Base-by-base conservation (phyloP, 2,888 invertebrate species). In the Eremobia ochroleuca region DNA sequence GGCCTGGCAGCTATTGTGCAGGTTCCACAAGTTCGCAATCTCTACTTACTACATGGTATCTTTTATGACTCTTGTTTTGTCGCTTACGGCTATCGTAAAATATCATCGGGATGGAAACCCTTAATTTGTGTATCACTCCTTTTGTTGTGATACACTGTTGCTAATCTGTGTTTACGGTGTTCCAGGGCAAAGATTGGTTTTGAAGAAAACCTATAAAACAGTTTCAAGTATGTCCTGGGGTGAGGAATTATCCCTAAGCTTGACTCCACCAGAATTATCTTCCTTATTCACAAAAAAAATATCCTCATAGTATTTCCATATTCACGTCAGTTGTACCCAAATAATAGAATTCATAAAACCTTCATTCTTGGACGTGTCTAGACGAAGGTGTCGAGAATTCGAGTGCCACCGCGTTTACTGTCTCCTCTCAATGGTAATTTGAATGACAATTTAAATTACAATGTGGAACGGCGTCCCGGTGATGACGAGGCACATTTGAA, bases 401-500 rank as follows among this genome's bases (percentile, higher is more conserved):
- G 91, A 95, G 89, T 96, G 96, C 96, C 96, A 96, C 96, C 91
- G 96, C 90, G 92, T 92, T 94, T 93, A 92, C 85, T 81, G 91
- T 88, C 91, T 91, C 91, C 88, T 90, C 92, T 91, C 89, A 91
- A 89, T 91, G 90, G 90, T 92, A 91, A 94, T 95, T 95, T 95
- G 94, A 95, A 96, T 96, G 94, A 95, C 93, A 94, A 96, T 96
- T 94, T 95, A 93, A 95, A 96, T 96, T 91, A 96, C 95, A 96
- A 95, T 96, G 90, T 90, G 88, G 90, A 85, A 91, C 90, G 95
- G 94, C 95, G 96, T 95, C 96, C 93, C 93, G 92, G 92, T 89
- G 92, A 90, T 96, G 96, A 96, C 95, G 84, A 85, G 77, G 94
- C 96, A 90, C 82, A 92, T 93, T 93, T 91, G 79, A 81, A 88